These are phyloP conservation scores for Merodon equestris DNA, from an alignment of 2,888 invertebrate genomes.

Conservation along the genomic window DNA sequence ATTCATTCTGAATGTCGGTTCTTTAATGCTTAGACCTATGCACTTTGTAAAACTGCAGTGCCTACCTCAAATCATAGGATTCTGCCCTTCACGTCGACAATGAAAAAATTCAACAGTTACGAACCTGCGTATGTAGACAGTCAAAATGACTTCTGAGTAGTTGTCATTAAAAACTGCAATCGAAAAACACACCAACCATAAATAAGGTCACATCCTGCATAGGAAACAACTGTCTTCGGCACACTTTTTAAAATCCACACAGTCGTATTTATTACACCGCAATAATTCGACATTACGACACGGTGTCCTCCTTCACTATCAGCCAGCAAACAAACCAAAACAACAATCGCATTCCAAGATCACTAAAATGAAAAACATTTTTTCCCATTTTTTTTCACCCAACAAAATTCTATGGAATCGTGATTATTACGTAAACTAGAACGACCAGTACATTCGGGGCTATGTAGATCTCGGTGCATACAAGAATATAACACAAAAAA, in stretches of 20 bases:
- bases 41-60: no score
- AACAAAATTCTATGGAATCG: constrained; percentile 37
- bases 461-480: constrained; percentile 35
- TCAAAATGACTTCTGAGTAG: no score
- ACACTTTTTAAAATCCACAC: constrained; percentile 61
- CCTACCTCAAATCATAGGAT: no score
- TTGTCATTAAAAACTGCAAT: no score
- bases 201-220: constrained; percentile 38
- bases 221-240: background rate
- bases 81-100: no score
- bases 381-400: constrained; percentile 29
- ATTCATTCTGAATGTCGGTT: no score
- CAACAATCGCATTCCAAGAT: background rate
- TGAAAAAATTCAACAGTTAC: no score
- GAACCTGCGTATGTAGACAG: no score
- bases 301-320: constrained; percentile 5
- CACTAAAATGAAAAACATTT: constrained; percentile 6
- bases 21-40: no score
- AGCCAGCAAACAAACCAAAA: background rate
- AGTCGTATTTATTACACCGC: background rate
- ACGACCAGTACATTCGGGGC: background rate
- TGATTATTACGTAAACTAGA: constrained; percentile 52
- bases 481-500: constrained; percentile 36
- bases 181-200: constrained; percentile 5
- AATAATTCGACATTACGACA: constrained; percentile 30